Conservation (phyloP, 2,113 vertebrate species). For the Heliornis fulica region DNA sequence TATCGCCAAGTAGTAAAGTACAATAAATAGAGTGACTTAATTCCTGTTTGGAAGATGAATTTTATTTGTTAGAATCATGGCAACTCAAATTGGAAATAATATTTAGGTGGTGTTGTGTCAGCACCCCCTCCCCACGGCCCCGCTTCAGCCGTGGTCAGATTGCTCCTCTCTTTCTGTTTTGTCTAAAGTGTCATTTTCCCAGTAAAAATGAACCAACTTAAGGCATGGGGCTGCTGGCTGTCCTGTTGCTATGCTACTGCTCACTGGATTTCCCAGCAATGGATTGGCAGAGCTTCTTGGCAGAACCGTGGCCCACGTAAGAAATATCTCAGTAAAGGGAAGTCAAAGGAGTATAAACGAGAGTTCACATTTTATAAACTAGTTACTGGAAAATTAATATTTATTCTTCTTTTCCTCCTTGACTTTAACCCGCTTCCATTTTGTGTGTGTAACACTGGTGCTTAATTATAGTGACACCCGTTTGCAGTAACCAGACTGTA, state of each 20-base stretch:
- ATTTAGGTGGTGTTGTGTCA: background rate
- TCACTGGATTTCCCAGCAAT: background rate
- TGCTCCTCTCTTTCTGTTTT: background rate
- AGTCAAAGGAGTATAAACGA: background rate
- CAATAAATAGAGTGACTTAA: too few species aligned
- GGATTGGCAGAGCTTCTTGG: background rate
- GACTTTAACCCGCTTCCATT: conserved; percentile 20
- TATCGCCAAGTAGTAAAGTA: rapidly evolving
- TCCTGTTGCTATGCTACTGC: background rate
- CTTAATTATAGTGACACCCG: conserved; percentile 70
- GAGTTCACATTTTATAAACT: conserved; percentile 40
- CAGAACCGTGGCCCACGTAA: background rate
- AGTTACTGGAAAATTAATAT: conserved; percentile 53
- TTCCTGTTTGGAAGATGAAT: rapidly evolving
- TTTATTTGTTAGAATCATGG: background rate
- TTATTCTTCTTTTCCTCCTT: conserved; percentile 46
- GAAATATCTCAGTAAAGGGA: background rate
- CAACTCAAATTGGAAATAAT: background rate
- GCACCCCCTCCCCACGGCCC: too few species aligned
- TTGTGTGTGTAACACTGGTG: conserved; percentile 43
- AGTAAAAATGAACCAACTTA: background rate
- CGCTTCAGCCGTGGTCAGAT: rapidly evolving
- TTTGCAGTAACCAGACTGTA: conserved; percentile 73
- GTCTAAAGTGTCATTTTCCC: background rate
- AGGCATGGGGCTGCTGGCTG: background rate